Evolutionary conservation across 1,140 invertebrate species (phyloP).

Genomic region (Laodelphax striatellus): DNA sequence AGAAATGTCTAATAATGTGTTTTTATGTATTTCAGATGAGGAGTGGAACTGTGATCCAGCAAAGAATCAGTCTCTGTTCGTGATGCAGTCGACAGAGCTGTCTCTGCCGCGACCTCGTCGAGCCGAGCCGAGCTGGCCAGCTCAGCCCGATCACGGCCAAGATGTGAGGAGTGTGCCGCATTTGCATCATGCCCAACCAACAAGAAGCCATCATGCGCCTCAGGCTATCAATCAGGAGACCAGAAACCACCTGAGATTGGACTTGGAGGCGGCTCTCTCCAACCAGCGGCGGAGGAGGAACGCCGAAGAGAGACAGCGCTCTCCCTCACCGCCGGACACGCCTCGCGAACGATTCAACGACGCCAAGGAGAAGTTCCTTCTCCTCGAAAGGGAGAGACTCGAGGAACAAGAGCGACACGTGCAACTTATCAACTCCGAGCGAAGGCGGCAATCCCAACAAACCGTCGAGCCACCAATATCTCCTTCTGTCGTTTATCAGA

Average conservation of each 20-base stretch:
- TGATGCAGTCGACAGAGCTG: constrained; percentile 22
- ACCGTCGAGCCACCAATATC: constrained; percentile 9
- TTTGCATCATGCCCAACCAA: too few species aligned
- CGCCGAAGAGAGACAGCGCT: constrained; percentile 36
- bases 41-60: constrained; percentile 28
- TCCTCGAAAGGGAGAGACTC: constrained; percentile 56
- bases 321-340: constrained; percentile 35
- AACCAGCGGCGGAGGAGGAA: constrained; percentile 7
- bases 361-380: constrained; percentile 70
- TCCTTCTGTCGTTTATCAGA: not conserved
- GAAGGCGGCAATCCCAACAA: constrained; percentile 6
- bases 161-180: too few species aligned
- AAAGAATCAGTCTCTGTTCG: constrained; percentile 24
- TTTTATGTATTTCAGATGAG: constrained; percentile 29
- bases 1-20: too few species aligned
- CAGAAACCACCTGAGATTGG: not conserved
- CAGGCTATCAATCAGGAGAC: not conserved
- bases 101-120: constrained; percentile 19
- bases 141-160: not conserved
- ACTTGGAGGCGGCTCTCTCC: not conserved
- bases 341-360: constrained; percentile 69
- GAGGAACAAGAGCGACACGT: constrained; percentile 28
- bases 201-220: not conserved
- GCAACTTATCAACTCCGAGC: constrained; percentile 2
- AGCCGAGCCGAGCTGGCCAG: too few species aligned